A percentile compares a stretch with the other conserved stretches of the same genome.
Evolutionary conservation across 2,113 vertebrate genomes (phyloP).

Genomic region (Cichladusa arquata): DNA sequence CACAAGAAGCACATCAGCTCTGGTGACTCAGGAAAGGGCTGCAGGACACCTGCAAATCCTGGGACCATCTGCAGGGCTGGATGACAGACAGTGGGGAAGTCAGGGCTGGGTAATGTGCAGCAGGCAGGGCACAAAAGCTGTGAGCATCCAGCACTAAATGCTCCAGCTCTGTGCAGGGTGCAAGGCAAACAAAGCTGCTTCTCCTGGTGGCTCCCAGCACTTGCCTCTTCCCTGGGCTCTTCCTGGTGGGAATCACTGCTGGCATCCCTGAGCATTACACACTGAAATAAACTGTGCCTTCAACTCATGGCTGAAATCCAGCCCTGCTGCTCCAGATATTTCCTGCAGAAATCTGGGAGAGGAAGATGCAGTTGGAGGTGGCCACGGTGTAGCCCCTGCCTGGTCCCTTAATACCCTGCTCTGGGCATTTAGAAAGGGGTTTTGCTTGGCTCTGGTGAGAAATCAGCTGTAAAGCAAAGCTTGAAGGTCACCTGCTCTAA

Average conservation of each 20-base stretch:
- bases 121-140: background rate
- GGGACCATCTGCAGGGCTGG: fast-evolving
- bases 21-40: background rate
- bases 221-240: background rate
- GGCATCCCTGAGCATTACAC: background rate
- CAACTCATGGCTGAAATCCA: background rate
- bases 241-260: background rate
- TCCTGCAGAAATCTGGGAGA: background rate
- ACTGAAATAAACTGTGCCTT: background rate
- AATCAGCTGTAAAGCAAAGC: background rate
- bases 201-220: fast-evolving
- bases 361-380: background rate
- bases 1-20: background rate
- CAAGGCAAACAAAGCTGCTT: background rate
- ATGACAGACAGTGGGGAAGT: fast-evolving
- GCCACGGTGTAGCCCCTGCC: fast-evolving
- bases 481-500: background rate
- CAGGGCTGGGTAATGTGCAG: background rate
- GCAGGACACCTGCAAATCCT: background rate
- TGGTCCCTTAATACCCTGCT: background rate
- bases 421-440: background rate
- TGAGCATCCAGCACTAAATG: background rate
- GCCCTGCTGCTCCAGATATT: background rate
- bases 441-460: background rate
- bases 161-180: background rate